Base-by-base conservation (phyloP, 1,140 invertebrate species). In the Dreissena rostriformis region DNA sequence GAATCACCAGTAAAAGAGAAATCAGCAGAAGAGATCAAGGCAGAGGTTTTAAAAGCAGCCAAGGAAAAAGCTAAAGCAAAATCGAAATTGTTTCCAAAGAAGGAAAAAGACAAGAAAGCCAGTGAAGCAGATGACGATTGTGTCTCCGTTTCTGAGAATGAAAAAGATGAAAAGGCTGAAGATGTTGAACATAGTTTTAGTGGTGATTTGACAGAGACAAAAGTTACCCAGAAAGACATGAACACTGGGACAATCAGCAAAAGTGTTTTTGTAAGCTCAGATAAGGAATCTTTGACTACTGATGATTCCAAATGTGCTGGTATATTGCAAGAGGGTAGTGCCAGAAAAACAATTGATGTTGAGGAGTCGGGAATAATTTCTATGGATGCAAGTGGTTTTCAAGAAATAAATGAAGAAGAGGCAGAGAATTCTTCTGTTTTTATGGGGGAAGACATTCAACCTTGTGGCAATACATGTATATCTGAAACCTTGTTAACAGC, bases 31-130 rank as follows among this genome's bases (percentile, higher is more conserved):
- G 74, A 80, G 67, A 80, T 73, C 7, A 74, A 79, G 49, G 24
- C 68, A 39, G 83, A 85, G 49, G 76, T 82, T 17, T 52, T 78
- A 19, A 85, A 79, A 85, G 83, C 67, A 55, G 71, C 78, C 52
- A 81, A 76, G 61, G 76, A 82, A 28, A 82, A 71, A 72, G 66
- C 79, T 12, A 82, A 82, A 22, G 79, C 79, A 28, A 82, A 82
- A 82, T 26, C 79, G 11, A 82, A 82, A 29, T 51, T 82, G 29
- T 82, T 82, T 81, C 78, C 65, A 76, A 29, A 80, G 57, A 81
- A 63, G 63, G 51, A 55, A 10, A 66, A 28, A 66, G 61, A 63
- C 17, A 26, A 72, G 17, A 28, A 72, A 17, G 12, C n/a, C 51
- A n/a, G 12, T 72, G 17, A 72, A n/a, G 28, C 70, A 72, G 70